Evolutionary conservation across 2,888 invertebrate genomes (phyloP), one percentile per base, ranked within the genome.

Genomic region (Asteroscopus sphinx): DNA sequence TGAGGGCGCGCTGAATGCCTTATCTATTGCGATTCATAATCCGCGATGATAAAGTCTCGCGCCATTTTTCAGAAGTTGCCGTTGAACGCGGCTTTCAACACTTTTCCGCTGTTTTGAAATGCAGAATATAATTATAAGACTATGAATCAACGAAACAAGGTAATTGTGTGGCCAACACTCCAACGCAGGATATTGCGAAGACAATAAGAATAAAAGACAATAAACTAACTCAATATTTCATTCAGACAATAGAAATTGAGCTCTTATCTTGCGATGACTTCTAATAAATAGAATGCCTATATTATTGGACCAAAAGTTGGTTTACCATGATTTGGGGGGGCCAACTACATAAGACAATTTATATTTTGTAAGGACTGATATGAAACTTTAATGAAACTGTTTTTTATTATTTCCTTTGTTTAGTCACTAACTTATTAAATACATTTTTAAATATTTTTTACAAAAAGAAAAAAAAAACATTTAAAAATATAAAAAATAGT

Each of bases 21-120:
- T 88, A 90, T 89, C 85, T 88, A 80, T 80, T 70, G 73, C 74
- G 77, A 85, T 89, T 87, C 86, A 86, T 86, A 88, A 86, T 83
- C 79, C 81, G 63, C 66, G 83, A 83, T 87, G 85, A 83, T 80
- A 70, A 58, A 76, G 75, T 71, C 76, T 68, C 70, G 56, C 75
- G 74, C 72, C 76, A 76, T 85, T 84, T 82, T 82, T 81, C 69
- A 79, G 61, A 60, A 80, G 68, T 73, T 69, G 69, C 59, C 45
- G 64, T 61, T 69, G 55, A 66, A 37, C 40, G 56, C 1, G 51
- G 74, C 71, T 78, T 82, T 79, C 68, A 79, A 68, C 75, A 74
- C 73, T 78, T 80, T 70, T 59, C 69, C 68, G 60, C 49, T 73
- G 57, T 64, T 73, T 66, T 65, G 53, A 66, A 68, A 76, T 74